Evolutionary conservation across 2,797 vertebrate species (phyloP).

Genomic region (Sternarchorhynchus goeldii): DNA sequence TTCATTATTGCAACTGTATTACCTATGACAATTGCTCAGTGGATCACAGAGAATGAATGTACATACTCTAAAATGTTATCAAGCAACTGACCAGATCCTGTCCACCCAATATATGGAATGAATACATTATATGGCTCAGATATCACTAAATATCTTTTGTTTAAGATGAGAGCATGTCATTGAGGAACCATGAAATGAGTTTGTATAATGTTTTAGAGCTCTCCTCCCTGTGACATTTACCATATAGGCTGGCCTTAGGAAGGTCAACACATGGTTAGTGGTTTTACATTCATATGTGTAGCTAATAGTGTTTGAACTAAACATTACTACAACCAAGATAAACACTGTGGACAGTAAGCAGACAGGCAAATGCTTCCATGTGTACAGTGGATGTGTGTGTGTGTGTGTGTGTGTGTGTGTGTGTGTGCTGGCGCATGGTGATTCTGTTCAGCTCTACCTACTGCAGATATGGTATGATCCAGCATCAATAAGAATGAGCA

Average conservation of each 20-base stretch:
- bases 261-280: constrained; percentile 48
- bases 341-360: constrained; percentile 64
- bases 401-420: constrained; percentile 2
- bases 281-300: constrained; percentile 65
- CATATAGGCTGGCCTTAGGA: constrained; percentile 33
- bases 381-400: constrained; percentile 11
- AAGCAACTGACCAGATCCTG: neutral
- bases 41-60: neutral
- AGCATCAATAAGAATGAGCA: constrained; percentile 65
- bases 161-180: constrained; percentile 10
- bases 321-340: constrained; percentile 69
- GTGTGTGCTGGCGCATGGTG: constrained; percentile 18
- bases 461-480: constrained; percentile 58
- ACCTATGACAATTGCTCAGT: constrained; percentile 5
- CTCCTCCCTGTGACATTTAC: constrained; percentile 56
- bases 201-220: constrained; percentile 19
- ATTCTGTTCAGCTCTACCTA: constrained; percentile 58
- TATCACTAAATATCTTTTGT: neutral
- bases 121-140: neutral
- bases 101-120: too few species aligned
- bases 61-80: neutral
- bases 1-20: constrained; percentile 11
- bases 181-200: constrained; percentile 8
- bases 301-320: constrained; percentile 67
- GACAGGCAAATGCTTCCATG: constrained; percentile 36